Conservation (phyloP, 2,113 vertebrate species). For the Noctilio leporinus region DNA sequence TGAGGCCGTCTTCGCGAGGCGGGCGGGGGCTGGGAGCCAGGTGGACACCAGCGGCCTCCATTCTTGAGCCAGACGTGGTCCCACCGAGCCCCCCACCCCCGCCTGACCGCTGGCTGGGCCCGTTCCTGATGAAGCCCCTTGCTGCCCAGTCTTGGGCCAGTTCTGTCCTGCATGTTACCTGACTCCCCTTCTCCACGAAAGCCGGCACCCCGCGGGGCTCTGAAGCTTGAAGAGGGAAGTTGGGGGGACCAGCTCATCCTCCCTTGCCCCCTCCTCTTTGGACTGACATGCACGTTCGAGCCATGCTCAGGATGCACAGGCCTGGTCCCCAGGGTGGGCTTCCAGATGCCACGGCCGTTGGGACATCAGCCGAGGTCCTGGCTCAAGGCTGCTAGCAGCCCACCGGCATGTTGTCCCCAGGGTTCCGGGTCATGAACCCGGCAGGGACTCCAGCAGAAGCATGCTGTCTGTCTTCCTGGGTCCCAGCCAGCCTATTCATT, state of each 20-base stretch:
- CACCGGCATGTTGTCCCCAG: not conserved
- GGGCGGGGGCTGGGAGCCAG: not conserved
- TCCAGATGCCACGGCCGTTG: not conserved
- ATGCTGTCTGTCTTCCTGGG: not conserved
- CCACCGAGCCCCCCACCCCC: not conserved
- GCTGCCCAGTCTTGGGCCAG: not conserved
- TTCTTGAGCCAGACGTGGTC: not conserved
- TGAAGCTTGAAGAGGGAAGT: not conserved
- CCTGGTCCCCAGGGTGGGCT: not conserved
- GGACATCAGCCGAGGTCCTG: not conserved
- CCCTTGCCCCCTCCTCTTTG: not conserved
- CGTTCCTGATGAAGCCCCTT: not conserved
- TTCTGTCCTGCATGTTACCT: not conserved
- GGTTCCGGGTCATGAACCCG: not conserved
- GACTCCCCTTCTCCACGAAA: not conserved
- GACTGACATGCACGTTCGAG: not conserved
- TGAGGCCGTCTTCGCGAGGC: not conserved
- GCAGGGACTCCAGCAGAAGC: not conserved
- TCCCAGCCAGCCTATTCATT: not conserved
- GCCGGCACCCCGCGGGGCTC: not conserved
- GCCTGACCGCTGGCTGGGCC: not conserved
- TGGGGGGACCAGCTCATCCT: not conserved
- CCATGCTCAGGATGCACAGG: no score
- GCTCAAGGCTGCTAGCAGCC: not conserved
- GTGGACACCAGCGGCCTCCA: not conserved